These are phyloP conservation scores for Vollenhovia emeryi DNA, from an alignment of 1,140 invertebrate genomes.

Conservation along the genomic window DNA sequence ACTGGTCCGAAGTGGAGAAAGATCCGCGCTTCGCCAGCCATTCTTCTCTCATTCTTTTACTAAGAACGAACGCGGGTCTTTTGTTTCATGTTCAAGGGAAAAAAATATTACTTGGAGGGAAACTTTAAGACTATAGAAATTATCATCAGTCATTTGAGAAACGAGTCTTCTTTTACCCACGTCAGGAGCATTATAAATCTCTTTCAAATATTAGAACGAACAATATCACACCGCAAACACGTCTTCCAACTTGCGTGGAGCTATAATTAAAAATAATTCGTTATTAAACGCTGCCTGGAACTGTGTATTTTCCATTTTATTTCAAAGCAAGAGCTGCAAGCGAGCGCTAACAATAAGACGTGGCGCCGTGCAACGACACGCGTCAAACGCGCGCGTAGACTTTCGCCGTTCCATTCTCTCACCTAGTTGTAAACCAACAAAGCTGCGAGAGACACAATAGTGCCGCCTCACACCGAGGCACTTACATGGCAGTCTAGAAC, in stretches of 20 bases:
- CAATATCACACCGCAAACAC: background rate
- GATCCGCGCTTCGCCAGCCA: slow-evolving; percentile 38
- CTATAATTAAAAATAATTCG: background rate
- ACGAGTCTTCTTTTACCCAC: background rate
- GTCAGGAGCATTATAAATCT: background rate
- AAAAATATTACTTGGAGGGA: slow-evolving; percentile 45
- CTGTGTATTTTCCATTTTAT: slow-evolving; percentile 7
- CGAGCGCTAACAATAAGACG: slow-evolving; percentile 15
- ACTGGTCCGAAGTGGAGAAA: slow-evolving; percentile 30
- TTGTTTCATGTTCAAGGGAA: slow-evolving; percentile 39
- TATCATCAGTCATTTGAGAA: background rate
- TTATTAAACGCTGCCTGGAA: background rate
- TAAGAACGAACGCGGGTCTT: slow-evolving; percentile 35
- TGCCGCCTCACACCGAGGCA: slow-evolving; percentile 1
- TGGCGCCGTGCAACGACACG: background rate
- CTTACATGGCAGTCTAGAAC: slow-evolving; percentile 58
- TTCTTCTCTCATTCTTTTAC: slow-evolving; percentile 46
- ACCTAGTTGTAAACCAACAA: slow-evolving; percentile 54
- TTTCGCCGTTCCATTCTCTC: slow-evolving; percentile 24
- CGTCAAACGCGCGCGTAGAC: slow-evolving; percentile 17
- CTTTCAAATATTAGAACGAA: background rate
- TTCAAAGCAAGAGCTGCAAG: background rate
- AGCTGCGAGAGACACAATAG: slow-evolving; percentile 47
- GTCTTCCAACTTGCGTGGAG: background rate
- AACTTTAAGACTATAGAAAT: slow-evolving; percentile 24